phyloP scores from a whole-genome alignment of 1,140 invertebrate species.

The Theocolax elegans region DNA sequence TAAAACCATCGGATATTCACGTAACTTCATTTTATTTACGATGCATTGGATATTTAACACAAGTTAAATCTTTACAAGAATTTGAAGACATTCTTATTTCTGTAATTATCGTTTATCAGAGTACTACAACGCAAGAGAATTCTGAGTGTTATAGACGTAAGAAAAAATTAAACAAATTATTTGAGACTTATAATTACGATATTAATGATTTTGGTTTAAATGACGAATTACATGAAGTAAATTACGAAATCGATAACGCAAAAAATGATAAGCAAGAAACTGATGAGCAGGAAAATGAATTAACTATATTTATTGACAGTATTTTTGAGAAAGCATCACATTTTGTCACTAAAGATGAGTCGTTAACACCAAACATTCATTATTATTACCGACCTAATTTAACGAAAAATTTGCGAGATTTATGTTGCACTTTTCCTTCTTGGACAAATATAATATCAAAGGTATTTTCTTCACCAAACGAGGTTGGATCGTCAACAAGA shows the following conservation, averaged over 20 bases:
- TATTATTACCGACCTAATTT: not conserved
- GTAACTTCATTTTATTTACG: not conserved
- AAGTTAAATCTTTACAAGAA: not conserved
- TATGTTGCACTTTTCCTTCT: not conserved
- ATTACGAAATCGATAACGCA: not conserved
- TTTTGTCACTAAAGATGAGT: not conserved
- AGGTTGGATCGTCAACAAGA: not conserved
- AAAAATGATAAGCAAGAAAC: not conserved
- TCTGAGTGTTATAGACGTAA: not conserved
- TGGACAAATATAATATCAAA: conserved; percentile 1
- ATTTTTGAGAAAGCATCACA: not conserved
- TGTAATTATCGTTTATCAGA: not conserved
- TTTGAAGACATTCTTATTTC: not conserved
- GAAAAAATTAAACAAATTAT: not conserved
- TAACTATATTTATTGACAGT: not conserved
- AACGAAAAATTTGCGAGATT: not conserved
- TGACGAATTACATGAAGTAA: too few relatives aligned
- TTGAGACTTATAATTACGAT: not conserved
- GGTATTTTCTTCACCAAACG: not conserved
- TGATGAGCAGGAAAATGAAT: not conserved
- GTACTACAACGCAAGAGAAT: too few relatives aligned
- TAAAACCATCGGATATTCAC: not conserved
- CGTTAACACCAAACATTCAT: not conserved
- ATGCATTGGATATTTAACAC: not conserved
- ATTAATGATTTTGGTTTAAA: too few relatives aligned